A percentile compares a stretch with the other conserved stretches of the same genome.
Evolutionary conservation across 2,113 vertebrate species (phyloP).

Genomic region (Melanocharis versteri): DNA sequence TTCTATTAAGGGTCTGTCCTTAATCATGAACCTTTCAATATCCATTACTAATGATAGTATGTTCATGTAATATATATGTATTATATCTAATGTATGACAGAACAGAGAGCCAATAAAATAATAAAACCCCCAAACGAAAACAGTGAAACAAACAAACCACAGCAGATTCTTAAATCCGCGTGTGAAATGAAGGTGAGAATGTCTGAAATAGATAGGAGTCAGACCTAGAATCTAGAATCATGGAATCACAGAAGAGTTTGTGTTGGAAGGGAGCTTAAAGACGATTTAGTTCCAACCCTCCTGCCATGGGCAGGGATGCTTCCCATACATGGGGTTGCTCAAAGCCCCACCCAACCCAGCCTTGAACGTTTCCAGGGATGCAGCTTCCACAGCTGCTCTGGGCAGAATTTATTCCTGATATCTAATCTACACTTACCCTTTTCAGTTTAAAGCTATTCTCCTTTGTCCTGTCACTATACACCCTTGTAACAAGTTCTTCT

Average conservation of each 20-base stretch:
- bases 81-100: background rate
- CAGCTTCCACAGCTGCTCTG: background rate
- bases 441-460: background rate
- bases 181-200: background rate
- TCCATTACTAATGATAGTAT: background rate
- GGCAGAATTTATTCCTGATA: background rate
- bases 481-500: background rate
- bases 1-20: background rate
- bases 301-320: background rate
- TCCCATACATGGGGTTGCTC: background rate
- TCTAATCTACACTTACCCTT: background rate
- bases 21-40: background rate
- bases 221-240: background rate
- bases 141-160: background rate
- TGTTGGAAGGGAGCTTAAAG: background rate
- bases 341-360: background rate
- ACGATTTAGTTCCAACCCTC: background rate
- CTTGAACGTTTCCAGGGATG: background rate
- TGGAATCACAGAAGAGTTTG: background rate
- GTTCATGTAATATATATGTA: background rate
- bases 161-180: background rate
- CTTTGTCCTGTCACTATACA: background rate
- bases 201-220: background rate
- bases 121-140: accelerated
- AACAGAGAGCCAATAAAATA: background rate